A percentile compares a stretch with the other conserved stretches of the same genome.
Conservation (phyloP, 2,113 vertebrate genomes). For the Diadophis punctatus region DNA sequence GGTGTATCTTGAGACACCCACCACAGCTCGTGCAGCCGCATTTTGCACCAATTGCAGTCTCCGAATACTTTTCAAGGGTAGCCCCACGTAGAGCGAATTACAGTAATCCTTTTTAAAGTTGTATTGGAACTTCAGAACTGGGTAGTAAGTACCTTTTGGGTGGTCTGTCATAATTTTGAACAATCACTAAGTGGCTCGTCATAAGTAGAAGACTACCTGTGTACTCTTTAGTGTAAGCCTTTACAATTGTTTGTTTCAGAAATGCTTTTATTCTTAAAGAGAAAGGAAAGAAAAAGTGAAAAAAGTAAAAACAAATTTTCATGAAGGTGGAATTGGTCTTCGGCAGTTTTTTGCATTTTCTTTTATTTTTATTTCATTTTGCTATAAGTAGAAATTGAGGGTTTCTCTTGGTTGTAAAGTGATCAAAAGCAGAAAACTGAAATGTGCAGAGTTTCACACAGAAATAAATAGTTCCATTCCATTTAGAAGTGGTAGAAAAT, state of each 20-base stretch:
- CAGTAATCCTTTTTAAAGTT: background rate
- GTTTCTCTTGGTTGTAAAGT: background rate
- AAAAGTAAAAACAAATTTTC: background rate
- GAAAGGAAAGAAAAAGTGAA: background rate
- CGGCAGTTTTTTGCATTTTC: background rate
- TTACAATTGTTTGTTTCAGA: background rate
- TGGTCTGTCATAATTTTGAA: too few species aligned
- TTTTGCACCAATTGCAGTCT: too few species aligned
- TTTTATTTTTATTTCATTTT: background rate
- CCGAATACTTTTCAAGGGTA: too few species aligned
- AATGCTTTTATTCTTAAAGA: background rate
- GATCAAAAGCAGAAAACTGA: background rate
- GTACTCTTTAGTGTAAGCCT: background rate
- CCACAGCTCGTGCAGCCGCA: too few species aligned
- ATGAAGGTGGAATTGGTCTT: background rate
- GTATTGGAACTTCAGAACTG: background rate
- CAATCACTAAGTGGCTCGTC: background rate
- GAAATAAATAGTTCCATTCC: background rate
- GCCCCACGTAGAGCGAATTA: too few species aligned
- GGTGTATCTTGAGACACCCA: too few species aligned
- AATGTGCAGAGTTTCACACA: background rate
- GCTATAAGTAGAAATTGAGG: background rate
- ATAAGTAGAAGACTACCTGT: background rate
- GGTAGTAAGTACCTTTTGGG: background rate
- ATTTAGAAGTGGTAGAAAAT: background rate